A percentile compares a stretch with the other conserved stretches of the same genome.
phyloP scores from a whole-genome alignment of 1,140 invertebrate species.

The Megathymus violae region DNA sequence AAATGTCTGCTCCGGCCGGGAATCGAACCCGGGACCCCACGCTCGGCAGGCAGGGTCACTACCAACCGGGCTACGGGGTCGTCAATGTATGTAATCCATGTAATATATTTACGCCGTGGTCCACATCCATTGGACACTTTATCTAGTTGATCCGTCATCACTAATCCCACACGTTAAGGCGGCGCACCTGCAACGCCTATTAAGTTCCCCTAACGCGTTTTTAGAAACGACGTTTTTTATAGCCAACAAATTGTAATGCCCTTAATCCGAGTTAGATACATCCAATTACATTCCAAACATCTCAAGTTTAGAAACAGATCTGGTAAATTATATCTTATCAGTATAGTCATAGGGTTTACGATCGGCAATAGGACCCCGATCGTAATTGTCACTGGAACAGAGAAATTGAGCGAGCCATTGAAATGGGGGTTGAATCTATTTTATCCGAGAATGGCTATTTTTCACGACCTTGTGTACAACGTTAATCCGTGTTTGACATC shows the following conservation, averaged over 20 bases:
- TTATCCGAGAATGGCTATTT: slow-evolving; percentile 66
- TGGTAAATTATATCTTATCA: slow-evolving; percentile 38
- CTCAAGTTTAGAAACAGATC: slow-evolving; percentile 26
- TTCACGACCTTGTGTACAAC: slow-evolving; percentile 71
- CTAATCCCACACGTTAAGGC: slow-evolving; percentile 62
- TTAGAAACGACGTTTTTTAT: slow-evolving; percentile 67
- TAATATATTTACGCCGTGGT: too few species aligned
- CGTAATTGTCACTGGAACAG: too few species aligned
- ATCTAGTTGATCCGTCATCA: slow-evolving; percentile 41
- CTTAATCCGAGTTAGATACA: slow-evolving; percentile 79
- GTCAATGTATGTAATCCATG: too few species aligned
- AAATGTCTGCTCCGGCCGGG: too few species aligned
- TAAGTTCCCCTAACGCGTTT: slow-evolving; percentile 55
- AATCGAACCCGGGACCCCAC: too few species aligned
- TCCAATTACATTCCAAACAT: slow-evolving; percentile 77
- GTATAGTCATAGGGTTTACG: slow-evolving; percentile 32
- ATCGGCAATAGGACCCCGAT: slow-evolving; percentile 22
- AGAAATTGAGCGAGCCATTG: slow-evolving; percentile 49
- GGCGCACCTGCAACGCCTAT: slow-evolving; percentile 67
- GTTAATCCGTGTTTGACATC: slow-evolving; percentile 78
- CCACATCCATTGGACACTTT: slow-evolving; percentile 1
- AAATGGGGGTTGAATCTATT: slow-evolving; percentile 62
- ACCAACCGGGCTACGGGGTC: too few species aligned
- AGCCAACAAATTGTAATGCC: slow-evolving; percentile 78
- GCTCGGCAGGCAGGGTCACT: too few species aligned